Conservation (phyloP, 30 jellyfish, hydroid and myxozoan genomes). For the Clytia hemisphaerica region DNA sequence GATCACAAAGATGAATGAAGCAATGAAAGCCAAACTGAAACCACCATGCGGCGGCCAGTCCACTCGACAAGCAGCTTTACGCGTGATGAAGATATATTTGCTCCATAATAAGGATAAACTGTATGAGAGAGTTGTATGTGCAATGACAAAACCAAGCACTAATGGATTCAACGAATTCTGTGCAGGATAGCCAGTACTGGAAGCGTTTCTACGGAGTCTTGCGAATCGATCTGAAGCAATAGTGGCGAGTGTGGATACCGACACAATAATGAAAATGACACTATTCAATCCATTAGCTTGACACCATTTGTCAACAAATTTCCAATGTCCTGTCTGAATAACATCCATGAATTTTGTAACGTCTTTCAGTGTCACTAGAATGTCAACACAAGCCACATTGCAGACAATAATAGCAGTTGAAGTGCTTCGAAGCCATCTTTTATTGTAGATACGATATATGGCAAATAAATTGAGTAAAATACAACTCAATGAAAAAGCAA, state of each 20-base stretch:
- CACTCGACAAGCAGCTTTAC: slow-evolving; percentile 87
- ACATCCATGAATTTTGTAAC: slow-evolving; percentile 65
- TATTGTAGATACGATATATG: slow-evolving; percentile 53
- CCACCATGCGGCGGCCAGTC: slow-evolving; percentile 97
- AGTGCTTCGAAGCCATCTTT: slow-evolving; percentile 59
- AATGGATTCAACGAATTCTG: slow-evolving; percentile 48
- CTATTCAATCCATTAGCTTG: slow-evolving; percentile 78
- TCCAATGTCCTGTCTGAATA: slow-evolving; percentile 67
- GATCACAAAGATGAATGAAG: slow-evolving; percentile 72
- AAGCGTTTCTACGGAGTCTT: slow-evolving; percentile 43
- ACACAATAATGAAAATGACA: slow-evolving; percentile 78
- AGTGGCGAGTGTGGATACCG: slow-evolving; percentile 87
- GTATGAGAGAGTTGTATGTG: slow-evolving; percentile 90
- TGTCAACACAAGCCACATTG: slow-evolving; percentile 89
- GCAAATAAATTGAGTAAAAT: slow-evolving; percentile 47
- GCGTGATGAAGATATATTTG: slow-evolving; percentile 73
- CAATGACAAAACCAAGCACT: slow-evolving; percentile 88
- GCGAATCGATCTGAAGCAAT: slow-evolving; percentile 77
- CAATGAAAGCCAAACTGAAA: slow-evolving; percentile 68
- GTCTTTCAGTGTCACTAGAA: slow-evolving; percentile 80
- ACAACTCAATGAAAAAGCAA: slow-evolving; percentile 39
- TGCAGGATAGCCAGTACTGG: slow-evolving; percentile 15
- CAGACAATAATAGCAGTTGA: slow-evolving; percentile 89
- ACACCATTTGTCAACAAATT: slow-evolving; percentile 86
- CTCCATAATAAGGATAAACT: slow-evolving; percentile 91